Conservation (phyloP, 1,140 invertebrate genomes). For the Bombus huntii region DNA sequence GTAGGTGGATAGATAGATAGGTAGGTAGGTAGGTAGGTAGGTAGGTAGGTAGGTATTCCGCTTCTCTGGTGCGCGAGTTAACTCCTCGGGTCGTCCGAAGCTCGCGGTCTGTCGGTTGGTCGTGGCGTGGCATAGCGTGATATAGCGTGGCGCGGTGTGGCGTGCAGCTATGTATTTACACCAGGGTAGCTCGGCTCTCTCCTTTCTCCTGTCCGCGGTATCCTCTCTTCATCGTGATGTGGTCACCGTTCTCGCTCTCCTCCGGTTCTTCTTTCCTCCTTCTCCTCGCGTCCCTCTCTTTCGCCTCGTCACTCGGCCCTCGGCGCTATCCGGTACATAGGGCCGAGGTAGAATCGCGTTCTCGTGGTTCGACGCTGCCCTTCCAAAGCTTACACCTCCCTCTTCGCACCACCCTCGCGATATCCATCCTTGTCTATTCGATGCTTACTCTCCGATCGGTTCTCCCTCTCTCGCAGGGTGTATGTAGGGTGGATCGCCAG, state of each 20-base stretch:
- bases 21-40: slow-evolving; percentile 13
- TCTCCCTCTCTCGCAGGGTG: slow-evolving; percentile 45
- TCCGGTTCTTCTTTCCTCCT: not conserved
- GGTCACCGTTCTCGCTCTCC: slow-evolving; percentile 18
- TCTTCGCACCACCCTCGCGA: slow-evolving; percentile 33
- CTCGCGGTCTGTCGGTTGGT: slow-evolving; percentile 38
- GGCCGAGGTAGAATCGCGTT: slow-evolving; percentile 46
- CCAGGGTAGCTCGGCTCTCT: slow-evolving; percentile 56
- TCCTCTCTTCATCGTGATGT: not conserved
- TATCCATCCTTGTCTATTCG: slow-evolving; percentile 15
- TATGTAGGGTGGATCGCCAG: slow-evolving; percentile 52
- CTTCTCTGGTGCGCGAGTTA: slow-evolving; percentile 48
- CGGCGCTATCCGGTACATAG: slow-evolving; percentile 55
- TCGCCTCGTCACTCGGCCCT: not conserved
- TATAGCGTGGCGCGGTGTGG: slow-evolving; percentile 10
- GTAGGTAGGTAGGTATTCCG: slow-evolving; percentile 29
- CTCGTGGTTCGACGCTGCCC: slow-evolving; percentile 31
- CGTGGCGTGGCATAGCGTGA: slow-evolving; percentile 22
- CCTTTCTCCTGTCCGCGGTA: slow-evolving; percentile 8
- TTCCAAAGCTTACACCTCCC: slow-evolving; percentile 23
- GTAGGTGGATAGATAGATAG: not conserved
- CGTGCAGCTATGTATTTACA: slow-evolving; percentile 65
- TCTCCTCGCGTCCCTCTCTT: slow-evolving; percentile 11
- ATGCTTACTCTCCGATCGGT: not conserved
- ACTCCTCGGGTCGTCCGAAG: slow-evolving; percentile 39